Conservation (phyloP, 2,113 vertebrate genomes). For the Actenoides hombroni region DNA sequence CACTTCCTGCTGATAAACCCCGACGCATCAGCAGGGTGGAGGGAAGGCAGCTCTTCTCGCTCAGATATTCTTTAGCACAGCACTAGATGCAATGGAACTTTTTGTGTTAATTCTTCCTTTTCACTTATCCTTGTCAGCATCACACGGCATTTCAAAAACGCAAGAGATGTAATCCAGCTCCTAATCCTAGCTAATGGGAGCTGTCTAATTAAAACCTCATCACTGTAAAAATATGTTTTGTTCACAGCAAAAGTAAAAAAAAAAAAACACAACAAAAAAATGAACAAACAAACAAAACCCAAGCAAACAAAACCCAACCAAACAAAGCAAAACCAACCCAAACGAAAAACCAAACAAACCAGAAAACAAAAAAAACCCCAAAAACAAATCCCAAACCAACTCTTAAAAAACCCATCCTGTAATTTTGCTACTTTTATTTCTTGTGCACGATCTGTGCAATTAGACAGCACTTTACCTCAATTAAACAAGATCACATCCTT, state of each 20-base stretch:
- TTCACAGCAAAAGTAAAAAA: conserved; percentile 9
- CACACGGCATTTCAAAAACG: conserved; percentile 58
- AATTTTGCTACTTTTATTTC: conserved; percentile 35
- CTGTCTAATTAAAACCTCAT: conserved; percentile 66
- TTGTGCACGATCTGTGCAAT: conserved; percentile 14
- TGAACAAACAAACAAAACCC: too few species aligned
- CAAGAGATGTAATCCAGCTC: conserved; percentile 51
- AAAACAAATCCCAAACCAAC: background rate
- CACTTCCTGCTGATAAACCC: conserved; percentile 64
- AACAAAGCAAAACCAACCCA: too few species aligned
- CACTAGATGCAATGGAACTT: conserved; percentile 53
- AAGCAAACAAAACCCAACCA: background rate
- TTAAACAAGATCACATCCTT: conserved; percentile 21
- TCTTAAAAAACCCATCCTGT: conserved; percentile 19
- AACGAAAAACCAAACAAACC: background rate
- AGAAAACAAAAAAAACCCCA: too few species aligned
- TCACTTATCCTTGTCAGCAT: conserved; percentile 53
- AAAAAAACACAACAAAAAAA: background rate
- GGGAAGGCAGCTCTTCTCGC: conserved; percentile 52
- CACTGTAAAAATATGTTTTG: conserved; percentile 58
- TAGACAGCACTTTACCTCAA: conserved; percentile 36
- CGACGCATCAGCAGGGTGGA: conserved; percentile 43
- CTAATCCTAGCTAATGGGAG: conserved; percentile 61
- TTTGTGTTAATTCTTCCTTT: conserved; percentile 31
- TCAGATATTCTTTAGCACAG: conserved; percentile 71